Evolutionary conservation across 2,888 invertebrate genomes (phyloP).

Genomic region (Masnerella sp.): DNA sequence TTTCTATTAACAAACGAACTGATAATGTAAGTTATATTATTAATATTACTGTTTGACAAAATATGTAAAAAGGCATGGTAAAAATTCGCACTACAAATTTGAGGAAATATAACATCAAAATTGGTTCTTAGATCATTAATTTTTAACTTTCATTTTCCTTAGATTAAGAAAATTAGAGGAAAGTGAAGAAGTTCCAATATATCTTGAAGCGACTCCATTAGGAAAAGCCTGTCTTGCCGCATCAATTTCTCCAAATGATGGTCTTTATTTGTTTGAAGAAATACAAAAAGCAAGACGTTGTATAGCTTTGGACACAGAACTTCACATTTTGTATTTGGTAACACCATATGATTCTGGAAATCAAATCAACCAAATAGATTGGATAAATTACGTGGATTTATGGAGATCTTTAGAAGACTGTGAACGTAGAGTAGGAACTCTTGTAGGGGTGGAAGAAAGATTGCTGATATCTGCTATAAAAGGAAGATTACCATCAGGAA

Average conservation of each 20-base stretch:
- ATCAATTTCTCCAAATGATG: slow-evolving; percentile 96
- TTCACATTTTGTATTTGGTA: slow-evolving; percentile 96
- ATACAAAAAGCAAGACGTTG: slow-evolving; percentile 92
- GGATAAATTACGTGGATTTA: slow-evolving; percentile 87
- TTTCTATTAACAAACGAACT: slow-evolving; percentile 90
- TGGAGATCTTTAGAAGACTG: slow-evolving; percentile 89
- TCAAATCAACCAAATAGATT: slow-evolving; percentile 87
- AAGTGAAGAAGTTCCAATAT: slow-evolving; percentile 34
- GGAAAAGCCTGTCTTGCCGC: slow-evolving; percentile 96
- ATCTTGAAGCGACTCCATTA: slow-evolving; percentile 84
- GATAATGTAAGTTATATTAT: slow-evolving; percentile 79
- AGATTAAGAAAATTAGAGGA: slow-evolving; percentile 62
- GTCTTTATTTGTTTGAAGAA: slow-evolving; percentile 91
- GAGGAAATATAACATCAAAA: too few species aligned
- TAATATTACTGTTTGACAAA: too few species aligned
- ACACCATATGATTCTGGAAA: slow-evolving; percentile 94
- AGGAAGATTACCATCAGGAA: slow-evolving; percentile 80
- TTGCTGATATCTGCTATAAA: slow-evolving; percentile 89
- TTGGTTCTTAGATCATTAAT: too few species aligned
- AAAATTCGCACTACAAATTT: too few species aligned
- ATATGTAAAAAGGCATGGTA: too few species aligned
- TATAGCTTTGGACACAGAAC: slow-evolving; percentile 94
- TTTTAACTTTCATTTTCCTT: slow-evolving; percentile 2
- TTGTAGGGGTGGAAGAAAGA: slow-evolving; percentile 92
- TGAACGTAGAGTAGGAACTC: slow-evolving; percentile 91